Conservation (phyloP, 2,888 invertebrate genomes). For the Rhynchonema sp. region DNA sequence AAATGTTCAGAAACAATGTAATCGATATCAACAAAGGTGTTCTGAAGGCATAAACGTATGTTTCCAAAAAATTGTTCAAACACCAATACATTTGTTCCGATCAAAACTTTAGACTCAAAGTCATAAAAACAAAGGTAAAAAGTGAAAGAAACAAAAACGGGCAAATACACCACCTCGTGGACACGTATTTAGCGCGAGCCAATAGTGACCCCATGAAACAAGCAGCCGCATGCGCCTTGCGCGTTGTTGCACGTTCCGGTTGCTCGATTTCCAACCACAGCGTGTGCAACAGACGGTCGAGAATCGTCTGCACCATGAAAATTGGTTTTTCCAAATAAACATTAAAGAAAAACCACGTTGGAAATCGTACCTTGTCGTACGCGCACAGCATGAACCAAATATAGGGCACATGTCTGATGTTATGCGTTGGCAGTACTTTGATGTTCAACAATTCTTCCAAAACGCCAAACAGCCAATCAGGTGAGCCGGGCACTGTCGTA, state of each 20-base stretch:
- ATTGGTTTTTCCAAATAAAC: too few species aligned
- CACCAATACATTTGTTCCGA: too few species aligned
- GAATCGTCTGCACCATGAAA: too few species aligned
- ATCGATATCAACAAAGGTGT: too few species aligned
- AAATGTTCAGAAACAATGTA: too few species aligned
- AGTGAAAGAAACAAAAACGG: too few species aligned
- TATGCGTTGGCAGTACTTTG: background rate
- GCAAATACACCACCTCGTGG: slow-evolving; percentile 45
- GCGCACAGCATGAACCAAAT: background rate
- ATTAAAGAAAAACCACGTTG: background rate
- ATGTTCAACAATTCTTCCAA: background rate
- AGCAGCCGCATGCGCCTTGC: slow-evolving; percentile 45
- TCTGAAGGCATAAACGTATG: too few species aligned
- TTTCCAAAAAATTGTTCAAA: too few species aligned
- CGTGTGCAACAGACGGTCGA: too few species aligned
- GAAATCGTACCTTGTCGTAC: background rate
- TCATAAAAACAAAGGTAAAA: too few species aligned
- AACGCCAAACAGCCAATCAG: background rate
- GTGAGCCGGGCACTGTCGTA: background rate
- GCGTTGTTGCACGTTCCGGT: background rate
- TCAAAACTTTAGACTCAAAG: too few species aligned
- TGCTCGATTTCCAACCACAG: background rate
- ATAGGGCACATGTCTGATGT: background rate
- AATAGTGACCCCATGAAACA: slow-evolving; percentile 54
- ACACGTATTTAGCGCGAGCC: slow-evolving; percentile 46